Conservation (phyloP, 2,797 vertebrate species). For the Dallia pectoralis region DNA sequence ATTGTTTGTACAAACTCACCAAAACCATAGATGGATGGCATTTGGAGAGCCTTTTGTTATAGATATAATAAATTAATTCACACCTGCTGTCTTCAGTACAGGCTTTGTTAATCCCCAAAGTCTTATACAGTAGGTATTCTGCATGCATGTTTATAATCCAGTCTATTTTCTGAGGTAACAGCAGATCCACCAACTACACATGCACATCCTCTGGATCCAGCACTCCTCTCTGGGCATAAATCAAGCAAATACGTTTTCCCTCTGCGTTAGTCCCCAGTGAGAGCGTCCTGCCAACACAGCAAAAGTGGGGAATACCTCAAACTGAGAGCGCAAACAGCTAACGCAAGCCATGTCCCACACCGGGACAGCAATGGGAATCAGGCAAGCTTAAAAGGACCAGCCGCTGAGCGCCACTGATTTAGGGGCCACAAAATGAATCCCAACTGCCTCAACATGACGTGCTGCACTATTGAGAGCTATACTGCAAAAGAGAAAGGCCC, state of each 20-base stretch:
- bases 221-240: conserved; percentile 69
- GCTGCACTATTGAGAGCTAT: conserved; percentile 48
- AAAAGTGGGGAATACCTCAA: conserved; percentile 57
- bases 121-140: conserved; percentile 1
- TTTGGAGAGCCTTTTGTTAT: background rate
- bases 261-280: conserved; percentile 64
- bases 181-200: conserved; percentile 41
- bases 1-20: conserved; percentile 28
- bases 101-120: conserved; percentile 6
- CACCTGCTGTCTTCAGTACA: background rate
- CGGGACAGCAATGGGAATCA: conserved; percentile 76
- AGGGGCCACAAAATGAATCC: conserved; percentile 54
- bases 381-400: conserved; percentile 71
- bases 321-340: conserved; percentile 61
- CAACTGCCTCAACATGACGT: conserved; percentile 55
- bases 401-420: conserved; percentile 54
- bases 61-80: background rate
- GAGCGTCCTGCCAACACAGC: conserved; percentile 68
- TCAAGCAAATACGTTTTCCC: conserved; percentile 72
- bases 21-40: background rate
- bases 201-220: conserved; percentile 66
- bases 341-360: conserved; percentile 68
- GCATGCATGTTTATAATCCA: conserved; percentile 44
- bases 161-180: conserved; percentile 48
- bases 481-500: conserved; percentile 35